Evolutionary conservation across 2,797 vertebrate genomes (phyloP), one percentile per base, ranked within the genome.

Genomic region (Oreochromis mossambicus): DNA sequence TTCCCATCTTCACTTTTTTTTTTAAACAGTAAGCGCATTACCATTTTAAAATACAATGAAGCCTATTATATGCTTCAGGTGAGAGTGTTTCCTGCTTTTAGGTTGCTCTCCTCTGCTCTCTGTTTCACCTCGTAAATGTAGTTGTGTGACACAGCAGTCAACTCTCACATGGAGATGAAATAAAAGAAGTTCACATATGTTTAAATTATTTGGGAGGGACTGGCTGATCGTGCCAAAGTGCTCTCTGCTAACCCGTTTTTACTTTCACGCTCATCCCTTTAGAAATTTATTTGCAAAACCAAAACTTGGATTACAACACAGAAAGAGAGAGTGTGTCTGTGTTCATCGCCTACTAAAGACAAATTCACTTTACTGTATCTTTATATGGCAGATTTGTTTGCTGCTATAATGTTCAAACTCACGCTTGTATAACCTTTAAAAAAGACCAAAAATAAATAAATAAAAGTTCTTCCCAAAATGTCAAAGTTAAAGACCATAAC

Each of bases 21-120:
- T 2, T 1, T 21, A 26, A 41, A 24, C 13, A 61, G 15, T 32
- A 58, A 32, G 29, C 0, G 2, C 29, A 32, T 29, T 34, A 61
- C 8, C 24, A 70, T 17, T 68, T 68, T 26, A 43, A 68, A 68
- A 43, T 0, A 43, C 63, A 43, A 24, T 68, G 63, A 68, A 43
- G 63, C 5, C 4, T 0, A 0, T 24, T 24, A 26, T 4, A 43
- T 68, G 13, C 21, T 43, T 68, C 63, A 43, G 63, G 38, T 43
- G 38, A 43, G 63, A 9, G 8, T 9, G 63, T 68, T 68, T 43
- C 21, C n/a, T 68, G 63, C 38, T 68, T 38, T 68, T 15, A 43
- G 11, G n/a, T 38, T 15, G n/a, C 63, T 41, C 61, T 21, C 61
- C 0, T 66, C 36, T 68, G 36, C 12, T 68, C 63, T 0, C 63